Evolutionary conservation across 2,113 vertebrate genomes (phyloP).

Genomic region (Rhynchomys soricoides): DNA sequence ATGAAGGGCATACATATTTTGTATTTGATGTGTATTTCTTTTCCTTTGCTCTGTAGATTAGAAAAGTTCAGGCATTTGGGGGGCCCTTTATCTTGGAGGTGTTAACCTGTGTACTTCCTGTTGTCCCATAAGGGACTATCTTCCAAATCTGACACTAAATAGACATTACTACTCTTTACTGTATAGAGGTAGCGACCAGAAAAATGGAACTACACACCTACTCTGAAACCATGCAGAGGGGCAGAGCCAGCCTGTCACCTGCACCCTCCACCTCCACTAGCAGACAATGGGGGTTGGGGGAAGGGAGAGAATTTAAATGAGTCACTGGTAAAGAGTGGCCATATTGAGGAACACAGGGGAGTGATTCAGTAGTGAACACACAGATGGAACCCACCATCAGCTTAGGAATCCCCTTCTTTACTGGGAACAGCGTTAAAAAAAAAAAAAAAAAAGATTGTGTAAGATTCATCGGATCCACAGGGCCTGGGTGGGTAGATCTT

Average conservation of each 20-base stretch:
- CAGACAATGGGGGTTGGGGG: neutral
- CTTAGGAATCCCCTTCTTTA: neutral
- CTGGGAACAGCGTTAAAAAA: neutral
- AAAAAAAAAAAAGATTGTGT: neutral
- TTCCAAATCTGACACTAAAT: neutral
- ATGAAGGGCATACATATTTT: neutral
- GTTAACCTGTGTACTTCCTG: neutral
- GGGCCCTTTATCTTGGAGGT: conserved; percentile 3
- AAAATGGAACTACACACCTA: neutral
- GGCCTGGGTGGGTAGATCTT: neutral
- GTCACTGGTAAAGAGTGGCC: neutral
- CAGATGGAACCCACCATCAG: neutral
- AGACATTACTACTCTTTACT: neutral
- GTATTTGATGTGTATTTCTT: neutral
- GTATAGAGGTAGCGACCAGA: neutral
- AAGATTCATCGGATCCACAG: neutral
- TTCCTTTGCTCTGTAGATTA: neutral
- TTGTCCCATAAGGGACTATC: neutral
- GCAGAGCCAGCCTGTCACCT: neutral
- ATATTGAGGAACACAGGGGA: neutral
- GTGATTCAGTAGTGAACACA: neutral
- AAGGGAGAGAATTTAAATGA: neutral
- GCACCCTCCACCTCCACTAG: neutral
- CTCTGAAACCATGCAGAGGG: neutral
- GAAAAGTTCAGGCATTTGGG: neutral